A percentile compares a stretch with the other conserved stretches of the same genome.
phyloP scores from a whole-genome alignment of 2,113 vertebrate species.

The Sterna hirundo region DNA sequence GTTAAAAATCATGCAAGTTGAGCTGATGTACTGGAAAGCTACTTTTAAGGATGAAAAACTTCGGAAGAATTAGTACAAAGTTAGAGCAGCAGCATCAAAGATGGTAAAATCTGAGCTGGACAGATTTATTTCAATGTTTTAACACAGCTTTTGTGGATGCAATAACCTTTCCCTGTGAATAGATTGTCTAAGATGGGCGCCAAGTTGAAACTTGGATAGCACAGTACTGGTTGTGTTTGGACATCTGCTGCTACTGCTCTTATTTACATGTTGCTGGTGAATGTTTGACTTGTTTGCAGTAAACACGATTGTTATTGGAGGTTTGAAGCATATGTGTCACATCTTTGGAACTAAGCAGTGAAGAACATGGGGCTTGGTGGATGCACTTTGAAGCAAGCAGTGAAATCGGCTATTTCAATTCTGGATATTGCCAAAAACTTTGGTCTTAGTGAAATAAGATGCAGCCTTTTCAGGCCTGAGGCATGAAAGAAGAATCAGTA shows the following conservation, averaged over 20 bases:
- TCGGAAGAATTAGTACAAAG: not conserved
- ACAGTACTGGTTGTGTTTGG: not conserved
- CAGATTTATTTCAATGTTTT: not conserved
- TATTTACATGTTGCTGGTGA: constrained; percentile 16
- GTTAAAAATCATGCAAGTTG: not conserved
- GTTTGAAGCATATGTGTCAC: not conserved
- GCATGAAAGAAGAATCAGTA: not conserved
- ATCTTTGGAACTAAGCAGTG: not conserved
- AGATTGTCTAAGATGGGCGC: not conserved
- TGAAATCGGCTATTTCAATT: not conserved
- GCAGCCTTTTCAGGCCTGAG: not conserved
- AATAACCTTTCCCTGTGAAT: not conserved
- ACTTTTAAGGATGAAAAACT: not conserved
- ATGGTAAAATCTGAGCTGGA: not conserved
- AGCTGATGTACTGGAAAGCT: not conserved
- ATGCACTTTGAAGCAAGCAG: not conserved
- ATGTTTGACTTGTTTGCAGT: constrained; percentile 21
- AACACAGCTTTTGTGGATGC: not conserved
- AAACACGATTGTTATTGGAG: not conserved
- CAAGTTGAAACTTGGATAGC: constrained; percentile 16
- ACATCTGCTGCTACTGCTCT: constrained; percentile 49
- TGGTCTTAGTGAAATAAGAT: not conserved
- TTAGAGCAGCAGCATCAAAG: not conserved
- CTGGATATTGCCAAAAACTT: not conserved
- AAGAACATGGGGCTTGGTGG: not conserved